These are phyloP conservation scores for Pediacus dermestoides DNA, from an alignment of 2,888 invertebrate genomes.

Conservation along the genomic window DNA sequence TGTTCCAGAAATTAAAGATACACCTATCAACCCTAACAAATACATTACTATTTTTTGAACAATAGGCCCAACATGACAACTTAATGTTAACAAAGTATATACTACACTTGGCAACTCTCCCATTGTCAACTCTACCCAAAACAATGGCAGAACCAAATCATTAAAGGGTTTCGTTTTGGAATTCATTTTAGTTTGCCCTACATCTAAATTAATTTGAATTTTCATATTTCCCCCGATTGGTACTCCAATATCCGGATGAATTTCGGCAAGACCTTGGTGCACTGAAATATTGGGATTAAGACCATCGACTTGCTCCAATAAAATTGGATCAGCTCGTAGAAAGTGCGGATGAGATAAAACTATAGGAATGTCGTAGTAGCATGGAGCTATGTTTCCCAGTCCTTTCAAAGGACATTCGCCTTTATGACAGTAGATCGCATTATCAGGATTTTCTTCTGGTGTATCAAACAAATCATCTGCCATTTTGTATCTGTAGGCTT, in stretches of 20 bases:
- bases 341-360: slow-evolving; percentile 62
- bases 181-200: slow-evolving; percentile 61
- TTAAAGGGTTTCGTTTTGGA: slow-evolving; percentile 59
- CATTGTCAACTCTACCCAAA: slow-evolving; percentile 64
- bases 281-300: slow-evolving; percentile 57
- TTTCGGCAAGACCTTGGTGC: slow-evolving; percentile 57
- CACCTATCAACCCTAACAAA: slow-evolving; percentile 36
- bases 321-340: slow-evolving; percentile 59
- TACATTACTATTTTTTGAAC: slow-evolving; percentile 33
- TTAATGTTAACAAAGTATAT: slow-evolving; percentile 27
- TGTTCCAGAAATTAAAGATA: slow-evolving; percentile 39
- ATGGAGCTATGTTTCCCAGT: slow-evolving; percentile 52
- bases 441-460: slow-evolving; percentile 55
- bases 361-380: slow-evolving; percentile 66
- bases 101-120: slow-evolving; percentile 41
- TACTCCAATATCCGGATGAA: slow-evolving; percentile 71
- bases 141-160: slow-evolving; percentile 62
- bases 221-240: slow-evolving; percentile 61
- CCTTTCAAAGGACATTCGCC: slow-evolving; percentile 73
- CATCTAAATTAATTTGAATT: slow-evolving; percentile 70
- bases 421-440: slow-evolving; percentile 61
- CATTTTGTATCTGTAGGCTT: slow-evolving; percentile 60
- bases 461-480: slow-evolving; percentile 59
- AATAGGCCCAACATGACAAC: slow-evolving; percentile 34
- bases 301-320: slow-evolving; percentile 60